phyloP scores from a whole-genome alignment of 1,140 invertebrate genomes.

The Choristoneura fumiferana region DNA sequence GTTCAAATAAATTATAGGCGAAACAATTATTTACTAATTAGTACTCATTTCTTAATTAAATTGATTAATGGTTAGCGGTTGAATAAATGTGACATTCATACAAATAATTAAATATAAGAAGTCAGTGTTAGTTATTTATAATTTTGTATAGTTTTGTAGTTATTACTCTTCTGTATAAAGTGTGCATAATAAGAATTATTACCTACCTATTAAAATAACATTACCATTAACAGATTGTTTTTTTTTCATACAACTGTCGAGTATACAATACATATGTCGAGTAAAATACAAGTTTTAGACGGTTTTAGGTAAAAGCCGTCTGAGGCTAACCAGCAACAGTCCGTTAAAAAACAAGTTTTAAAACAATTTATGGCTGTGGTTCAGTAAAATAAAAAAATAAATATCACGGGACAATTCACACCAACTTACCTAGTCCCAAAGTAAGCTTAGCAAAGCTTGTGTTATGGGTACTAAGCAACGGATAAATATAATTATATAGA shows the following conservation, averaged over 20 bases:
- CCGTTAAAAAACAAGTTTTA: too few species aligned
- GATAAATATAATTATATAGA: too few species aligned
- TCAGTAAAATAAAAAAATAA: too few species aligned
- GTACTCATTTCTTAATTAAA: neutral
- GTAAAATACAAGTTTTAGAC: too few species aligned
- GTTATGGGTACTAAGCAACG: too few species aligned
- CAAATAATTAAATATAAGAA: neutral
- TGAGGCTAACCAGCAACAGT: too few species aligned
- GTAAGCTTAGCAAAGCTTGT: too few species aligned
- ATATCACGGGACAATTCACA: too few species aligned
- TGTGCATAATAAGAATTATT: constrained; percentile 1
- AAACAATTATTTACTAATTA: neutral
- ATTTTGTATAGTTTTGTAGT: neutral
- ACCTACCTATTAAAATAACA: constrained; percentile 10
- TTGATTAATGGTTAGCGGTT: neutral
- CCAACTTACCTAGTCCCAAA: too few species aligned
- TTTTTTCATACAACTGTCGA: neutral
- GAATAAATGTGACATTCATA: neutral
- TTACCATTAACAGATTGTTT: neutral
- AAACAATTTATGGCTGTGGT: too few species aligned
- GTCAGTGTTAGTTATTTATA: neutral
- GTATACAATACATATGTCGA: too few species aligned
- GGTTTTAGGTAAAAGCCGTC: too few species aligned
- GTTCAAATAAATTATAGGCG: constrained; percentile 1
- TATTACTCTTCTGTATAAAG: constrained; percentile 7